phyloP scores from a whole-genome alignment of 2,113 vertebrate genomes.

The Hippocampus guttulatus region DNA sequence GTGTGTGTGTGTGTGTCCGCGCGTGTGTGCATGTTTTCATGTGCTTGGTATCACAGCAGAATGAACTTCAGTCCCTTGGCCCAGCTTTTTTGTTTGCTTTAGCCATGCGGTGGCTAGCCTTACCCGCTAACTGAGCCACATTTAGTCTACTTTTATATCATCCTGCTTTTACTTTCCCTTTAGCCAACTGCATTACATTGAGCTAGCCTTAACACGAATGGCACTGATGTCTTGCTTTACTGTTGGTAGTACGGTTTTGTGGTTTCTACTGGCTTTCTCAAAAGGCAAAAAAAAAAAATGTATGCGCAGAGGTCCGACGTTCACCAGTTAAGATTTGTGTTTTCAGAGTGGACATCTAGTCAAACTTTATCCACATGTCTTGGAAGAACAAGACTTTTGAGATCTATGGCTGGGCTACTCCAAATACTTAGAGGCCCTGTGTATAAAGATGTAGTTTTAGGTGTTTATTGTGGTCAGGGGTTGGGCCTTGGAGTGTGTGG shows the following conservation, averaged over 20 bases:
- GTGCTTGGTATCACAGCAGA: conserved; percentile 47
- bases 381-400: conserved; percentile 28
- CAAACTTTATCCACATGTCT: conserved; percentile 17
- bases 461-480: conserved; percentile 69
- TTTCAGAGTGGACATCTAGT: conserved; percentile 4
- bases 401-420: conserved; percentile 31
- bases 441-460: conserved; percentile 36
- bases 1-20: neutral
- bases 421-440: conserved; percentile 17
- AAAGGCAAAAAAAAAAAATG: conserved; percentile 21
- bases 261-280: conserved; percentile 57
- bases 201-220: conserved; percentile 34
- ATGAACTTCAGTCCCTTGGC: conserved; percentile 59
- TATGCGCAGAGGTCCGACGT: conserved; percentile 24
- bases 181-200: conserved; percentile 39
- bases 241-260: conserved; percentile 53
- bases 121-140: conserved; percentile 66
- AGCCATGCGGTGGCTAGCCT: conserved; percentile 72
- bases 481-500: conserved; percentile 54
- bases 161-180: conserved; percentile 64
- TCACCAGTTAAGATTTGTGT: conserved; percentile 8
- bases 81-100: conserved; percentile 75
- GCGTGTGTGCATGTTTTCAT: conserved; percentile 2
- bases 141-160: conserved; percentile 77
- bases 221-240: conserved; percentile 38